Base-by-base conservation (phyloP, 1,140 invertebrate species). In the Pararge aegeria region DNA sequence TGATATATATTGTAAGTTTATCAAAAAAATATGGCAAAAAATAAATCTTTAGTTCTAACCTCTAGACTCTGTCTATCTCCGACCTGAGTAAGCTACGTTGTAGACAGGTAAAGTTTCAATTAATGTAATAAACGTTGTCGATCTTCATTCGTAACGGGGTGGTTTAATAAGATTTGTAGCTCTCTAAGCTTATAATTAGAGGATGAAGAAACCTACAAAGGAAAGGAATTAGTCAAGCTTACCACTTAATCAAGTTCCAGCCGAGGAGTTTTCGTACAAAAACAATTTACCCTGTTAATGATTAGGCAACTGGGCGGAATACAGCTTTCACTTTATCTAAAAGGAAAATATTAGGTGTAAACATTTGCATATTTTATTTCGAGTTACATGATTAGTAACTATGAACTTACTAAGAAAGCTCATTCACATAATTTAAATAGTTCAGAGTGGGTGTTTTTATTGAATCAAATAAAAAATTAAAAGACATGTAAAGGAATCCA, bases 201-300 rank as follows among this genome's bases (percentile, higher is more conserved):
- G 57, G 64, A 66, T 58, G 34, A 30, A 63, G 70, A 59, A 65
- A 70, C 59, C 46, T 71, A 57, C 55, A 58, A 62, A 62, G 63
- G 61, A 57, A 68, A 51, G 63, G 59, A 65, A 73, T 71, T 73
- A 73, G 67, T 69, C 59, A 71, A 70, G 72, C 70, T 78, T 72
- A 75, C 70, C 60, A 65, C 74, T 73, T 78, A 77, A 77, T 81
- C 72, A 72, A 75, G 76, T 73, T 70, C 64, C 59, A 40, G 73
- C 57, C 55, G 68, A 81, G 64, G 71, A 68, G 64, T 64, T 73
- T 66, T 58, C 54, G 61, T 58, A 57, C 61, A 65, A 77, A 81
- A 78, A 78, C 70, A 79, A 79, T 81, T 81, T 73, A 68, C 69
- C 61, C 65, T 48, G 55, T 54, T 81, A 20, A 79, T 74, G 68